Conservation (phyloP, 2,113 vertebrate genomes). For the Otocyon megalotis region DNA sequence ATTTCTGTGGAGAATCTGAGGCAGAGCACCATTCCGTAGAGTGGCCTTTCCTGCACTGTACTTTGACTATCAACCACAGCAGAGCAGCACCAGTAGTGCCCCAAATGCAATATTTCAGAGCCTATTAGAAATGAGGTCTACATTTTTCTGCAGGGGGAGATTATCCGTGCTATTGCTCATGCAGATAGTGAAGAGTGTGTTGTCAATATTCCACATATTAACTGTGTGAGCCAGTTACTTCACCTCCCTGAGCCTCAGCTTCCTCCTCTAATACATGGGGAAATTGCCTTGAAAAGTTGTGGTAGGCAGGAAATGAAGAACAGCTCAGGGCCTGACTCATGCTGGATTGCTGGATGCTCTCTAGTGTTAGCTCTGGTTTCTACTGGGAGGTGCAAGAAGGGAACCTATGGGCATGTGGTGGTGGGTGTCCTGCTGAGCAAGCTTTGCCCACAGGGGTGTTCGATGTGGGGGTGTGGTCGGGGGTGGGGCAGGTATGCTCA, state of each 20-base stretch:
- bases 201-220: conserved; percentile 43
- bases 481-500: background rate
- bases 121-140: background rate
- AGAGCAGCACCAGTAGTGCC: background rate
- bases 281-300: conserved; percentile 13
- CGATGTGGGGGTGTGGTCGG: background rate
- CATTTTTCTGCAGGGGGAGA: conserved; percentile 38
- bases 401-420: fast-evolving
- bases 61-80: background rate
- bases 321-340: background rate
- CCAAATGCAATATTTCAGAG: background rate
- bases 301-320: conserved; percentile 25
- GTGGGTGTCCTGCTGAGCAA: background rate
- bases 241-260: background rate
- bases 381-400: background rate
- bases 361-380: background rate
- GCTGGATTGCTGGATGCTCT: too few species aligned
- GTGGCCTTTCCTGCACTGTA: background rate
- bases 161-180: conserved; percentile 28
- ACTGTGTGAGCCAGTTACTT: background rate
- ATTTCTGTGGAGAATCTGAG: fast-evolving
- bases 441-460: background rate
- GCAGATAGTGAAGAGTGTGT: background rate
- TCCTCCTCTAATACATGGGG: background rate
- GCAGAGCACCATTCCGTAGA: fast-evolving